Conservation (phyloP, 2,797 vertebrate species). For the Streptopelia turtur region DNA sequence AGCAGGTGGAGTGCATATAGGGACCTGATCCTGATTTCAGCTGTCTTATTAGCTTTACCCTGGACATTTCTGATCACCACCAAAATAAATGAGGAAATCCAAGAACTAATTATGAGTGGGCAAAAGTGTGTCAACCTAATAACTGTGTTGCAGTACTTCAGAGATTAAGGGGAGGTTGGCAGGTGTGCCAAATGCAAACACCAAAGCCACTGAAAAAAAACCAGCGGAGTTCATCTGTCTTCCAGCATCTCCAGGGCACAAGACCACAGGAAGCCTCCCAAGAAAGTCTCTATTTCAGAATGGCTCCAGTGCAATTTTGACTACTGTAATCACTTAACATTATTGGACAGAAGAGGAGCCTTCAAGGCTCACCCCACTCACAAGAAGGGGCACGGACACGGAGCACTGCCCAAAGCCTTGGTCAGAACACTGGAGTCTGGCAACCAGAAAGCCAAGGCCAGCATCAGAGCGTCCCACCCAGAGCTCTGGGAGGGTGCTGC, state of each 20-base stretch:
- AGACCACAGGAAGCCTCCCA: not conserved
- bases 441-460: not conserved
- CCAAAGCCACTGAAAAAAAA: not conserved
- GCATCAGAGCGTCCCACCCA: not conserved
- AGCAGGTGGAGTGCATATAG: conserved; percentile 19
- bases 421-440: not conserved
- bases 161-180: not conserved
- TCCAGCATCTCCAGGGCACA: not conserved
- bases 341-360: not conserved
- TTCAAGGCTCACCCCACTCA: not conserved
- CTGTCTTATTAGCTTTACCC: conserved; percentile 36
- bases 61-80: conserved; percentile 19
- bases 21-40: conserved; percentile 31
- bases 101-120: conserved; percentile 23
- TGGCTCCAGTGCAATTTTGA: not conserved
- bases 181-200: conserved; percentile 9
- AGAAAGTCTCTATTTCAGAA: not conserved
- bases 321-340: not conserved
- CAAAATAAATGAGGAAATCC: conserved; percentile 53
- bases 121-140: conserved; percentile 17
- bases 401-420: not conserved
- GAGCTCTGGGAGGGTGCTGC: not conserved
- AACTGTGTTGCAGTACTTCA: not conserved
- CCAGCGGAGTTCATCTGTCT: not conserved
- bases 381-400: not conserved